These are phyloP conservation scores for Acrobasis suavella DNA, from an alignment of 2,888 invertebrate genomes.

Conservation along the genomic window DNA sequence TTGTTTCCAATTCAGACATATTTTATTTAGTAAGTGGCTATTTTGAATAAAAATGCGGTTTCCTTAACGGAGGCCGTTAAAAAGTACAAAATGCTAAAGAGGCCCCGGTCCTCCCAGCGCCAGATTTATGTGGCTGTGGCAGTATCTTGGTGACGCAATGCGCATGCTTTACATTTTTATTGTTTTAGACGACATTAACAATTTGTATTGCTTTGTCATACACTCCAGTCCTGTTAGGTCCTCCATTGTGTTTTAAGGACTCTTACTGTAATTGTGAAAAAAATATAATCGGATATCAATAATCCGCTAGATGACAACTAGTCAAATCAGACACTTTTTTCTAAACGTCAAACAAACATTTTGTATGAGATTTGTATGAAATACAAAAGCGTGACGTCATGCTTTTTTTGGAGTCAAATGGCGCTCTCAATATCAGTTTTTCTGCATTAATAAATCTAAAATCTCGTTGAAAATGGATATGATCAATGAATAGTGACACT, in stretches of 20 bases:
- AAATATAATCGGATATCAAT: too few relatives aligned
- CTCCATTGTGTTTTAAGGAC: neutral
- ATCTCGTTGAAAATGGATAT: too few relatives aligned
- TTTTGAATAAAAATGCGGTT: slow-evolving; percentile 81
- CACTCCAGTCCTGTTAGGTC: neutral
- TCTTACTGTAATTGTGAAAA: too few relatives aligned
- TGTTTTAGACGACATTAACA: slow-evolving; percentile 5
- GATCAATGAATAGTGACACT: too few relatives aligned
- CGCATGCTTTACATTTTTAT: slow-evolving; percentile 17
- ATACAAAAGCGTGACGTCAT: too few relatives aligned
- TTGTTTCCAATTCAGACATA: slow-evolving; percentile 75
- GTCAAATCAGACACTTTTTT: too few relatives aligned
- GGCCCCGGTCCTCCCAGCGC: slow-evolving; percentile 31
- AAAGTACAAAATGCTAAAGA: slow-evolving; percentile 64
- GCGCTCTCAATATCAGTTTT: too few relatives aligned
- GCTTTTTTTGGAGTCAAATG: too few relatives aligned
- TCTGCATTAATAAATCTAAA: too few relatives aligned
- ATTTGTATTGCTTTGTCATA: neutral
- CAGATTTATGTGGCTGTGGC: slow-evolving; percentile 60
- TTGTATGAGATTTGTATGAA: too few relatives aligned
- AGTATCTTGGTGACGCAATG: slow-evolving; percentile 39
- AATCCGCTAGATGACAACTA: too few relatives aligned
- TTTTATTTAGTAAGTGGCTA: slow-evolving; percentile 81
- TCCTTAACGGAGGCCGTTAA: slow-evolving; percentile 61
- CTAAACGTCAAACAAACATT: too few relatives aligned